Evolutionary conservation across 1,140 invertebrate species (phyloP).

Genomic region (Calliphora vicina): DNA sequence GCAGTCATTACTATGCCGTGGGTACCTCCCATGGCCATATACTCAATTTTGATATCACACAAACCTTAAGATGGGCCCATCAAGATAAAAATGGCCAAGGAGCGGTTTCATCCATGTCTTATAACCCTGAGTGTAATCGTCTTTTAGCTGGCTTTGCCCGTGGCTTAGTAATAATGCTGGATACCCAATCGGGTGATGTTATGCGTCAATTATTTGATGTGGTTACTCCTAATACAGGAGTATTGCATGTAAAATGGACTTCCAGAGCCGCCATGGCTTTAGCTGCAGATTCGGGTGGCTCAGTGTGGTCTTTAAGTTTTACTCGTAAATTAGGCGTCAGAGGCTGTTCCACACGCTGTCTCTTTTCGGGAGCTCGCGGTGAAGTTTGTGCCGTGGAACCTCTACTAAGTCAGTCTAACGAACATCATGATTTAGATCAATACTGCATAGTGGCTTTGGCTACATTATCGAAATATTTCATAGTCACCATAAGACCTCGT

Average conservation of each 20-base stretch:
- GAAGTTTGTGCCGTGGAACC: slow-evolving; percentile 91
- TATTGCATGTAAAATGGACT: slow-evolving; percentile 84
- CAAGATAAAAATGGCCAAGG: slow-evolving; percentile 78
- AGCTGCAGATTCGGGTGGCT: slow-evolving; percentile 94
- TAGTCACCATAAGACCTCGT: slow-evolving; percentile 83
- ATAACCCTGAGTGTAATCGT: slow-evolving; percentile 87
- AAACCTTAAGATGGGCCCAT: slow-evolving; percentile 86
- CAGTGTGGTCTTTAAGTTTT: slow-evolving; percentile 95
- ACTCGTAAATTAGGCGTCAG: slow-evolving; percentile 88
- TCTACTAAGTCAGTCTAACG: slow-evolving; percentile 74
- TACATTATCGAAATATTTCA: slow-evolving; percentile 89
- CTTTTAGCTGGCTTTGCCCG: slow-evolving; percentile 84
- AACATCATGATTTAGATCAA: slow-evolving; percentile 76
- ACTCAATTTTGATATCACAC: slow-evolving; percentile 85
- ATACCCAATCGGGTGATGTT: slow-evolving; percentile 78
- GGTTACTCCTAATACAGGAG: slow-evolving; percentile 86
- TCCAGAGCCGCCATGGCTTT: slow-evolving; percentile 73
- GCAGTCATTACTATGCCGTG: slow-evolving; percentile 79
- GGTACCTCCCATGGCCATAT: slow-evolving; percentile 94
- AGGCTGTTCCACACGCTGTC: slow-evolving; percentile 85
- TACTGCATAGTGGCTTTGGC: slow-evolving; percentile 89
- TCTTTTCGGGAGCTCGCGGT: slow-evolving; percentile 93
- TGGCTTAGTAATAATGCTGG: slow-evolving; percentile 86
- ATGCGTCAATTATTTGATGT: slow-evolving; percentile 83
- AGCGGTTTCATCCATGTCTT: slow-evolving; percentile 84